Percentiles rank a stretch among this genome's conserved stretches.
phyloP scores from a whole-genome alignment of 2,888 invertebrate genomes.

The Melanophora roralis region DNA sequence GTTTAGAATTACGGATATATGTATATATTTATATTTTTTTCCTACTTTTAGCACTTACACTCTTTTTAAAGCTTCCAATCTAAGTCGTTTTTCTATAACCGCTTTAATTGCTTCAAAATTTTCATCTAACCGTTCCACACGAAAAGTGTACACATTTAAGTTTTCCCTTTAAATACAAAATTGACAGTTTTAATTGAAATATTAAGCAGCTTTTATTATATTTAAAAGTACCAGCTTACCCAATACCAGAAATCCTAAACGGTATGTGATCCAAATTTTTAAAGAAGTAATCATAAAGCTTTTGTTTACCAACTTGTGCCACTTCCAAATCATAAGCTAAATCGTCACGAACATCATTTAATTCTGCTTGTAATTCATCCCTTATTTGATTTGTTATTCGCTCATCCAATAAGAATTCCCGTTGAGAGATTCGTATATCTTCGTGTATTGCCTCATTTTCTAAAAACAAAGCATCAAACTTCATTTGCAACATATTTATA shows the following conservation, averaged over 20 bases:
- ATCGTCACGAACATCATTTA: slow-evolving; percentile 82
- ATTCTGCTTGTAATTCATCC: slow-evolving; percentile 80
- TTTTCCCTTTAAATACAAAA: slow-evolving; percentile 56
- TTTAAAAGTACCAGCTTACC: slow-evolving; percentile 72
- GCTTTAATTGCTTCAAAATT: slow-evolving; percentile 79
- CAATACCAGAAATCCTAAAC: slow-evolving; percentile 80
- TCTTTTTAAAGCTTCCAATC: slow-evolving; percentile 78
- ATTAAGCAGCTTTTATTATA: neutral
- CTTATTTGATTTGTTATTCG: slow-evolving; percentile 82
- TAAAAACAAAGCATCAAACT: slow-evolving; percentile 79
- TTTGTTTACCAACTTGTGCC: slow-evolving; percentile 81
- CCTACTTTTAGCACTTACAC: slow-evolving; percentile 66
- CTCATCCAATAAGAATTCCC: slow-evolving; percentile 83
- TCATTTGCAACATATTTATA: slow-evolving; percentile 79
- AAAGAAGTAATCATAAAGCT: slow-evolving; percentile 83
- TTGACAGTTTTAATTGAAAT: neutral
- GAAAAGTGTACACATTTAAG: slow-evolving; percentile 79
- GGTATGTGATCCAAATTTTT: slow-evolving; percentile 83
- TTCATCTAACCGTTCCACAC: slow-evolving; percentile 81
- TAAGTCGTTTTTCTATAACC: slow-evolving; percentile 80
- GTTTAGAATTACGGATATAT: neutral
- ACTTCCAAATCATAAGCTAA: slow-evolving; percentile 85
- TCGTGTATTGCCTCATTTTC: slow-evolving; percentile 80
- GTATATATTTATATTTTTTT: neutral
- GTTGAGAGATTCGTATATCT: slow-evolving; percentile 80